Conservation (phyloP, 2,888 invertebrate genomes). For the Epirrita christyi region DNA sequence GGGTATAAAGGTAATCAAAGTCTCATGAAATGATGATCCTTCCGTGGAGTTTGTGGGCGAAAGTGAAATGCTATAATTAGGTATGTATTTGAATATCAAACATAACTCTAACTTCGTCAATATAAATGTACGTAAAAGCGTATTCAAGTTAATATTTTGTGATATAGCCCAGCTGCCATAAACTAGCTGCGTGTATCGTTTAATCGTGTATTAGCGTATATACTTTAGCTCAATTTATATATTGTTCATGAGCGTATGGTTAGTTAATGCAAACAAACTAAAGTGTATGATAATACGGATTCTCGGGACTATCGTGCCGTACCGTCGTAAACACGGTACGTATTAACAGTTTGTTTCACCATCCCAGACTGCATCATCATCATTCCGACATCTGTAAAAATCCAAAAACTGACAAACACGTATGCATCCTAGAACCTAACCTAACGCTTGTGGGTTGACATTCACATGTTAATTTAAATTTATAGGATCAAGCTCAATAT, state of each 20-base stretch:
- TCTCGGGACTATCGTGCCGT: constrained; percentile 84
- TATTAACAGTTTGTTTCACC: constrained; percentile 95
- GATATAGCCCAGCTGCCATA: constrained; percentile 76
- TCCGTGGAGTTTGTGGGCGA: constrained; percentile 40
- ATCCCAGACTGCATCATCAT: constrained; percentile 98
- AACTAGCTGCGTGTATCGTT: constrained; percentile 77
- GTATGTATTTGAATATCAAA: constrained; percentile 43
- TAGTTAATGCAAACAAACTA: constrained; percentile 82
- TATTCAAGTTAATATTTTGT: constrained; percentile 63
- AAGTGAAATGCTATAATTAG: constrained; percentile 48
- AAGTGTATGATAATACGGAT: constrained; percentile 76
- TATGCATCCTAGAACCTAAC: constrained; percentile 65
- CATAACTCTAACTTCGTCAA: constrained; percentile 45
- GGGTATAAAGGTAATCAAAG: constrained; percentile 31
- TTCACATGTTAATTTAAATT: constrained; percentile 51
- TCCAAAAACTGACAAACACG: constrained; percentile 84
- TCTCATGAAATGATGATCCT: constrained; percentile 31
- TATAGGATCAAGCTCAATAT: constrained; percentile 57
- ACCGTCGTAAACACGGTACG: constrained; percentile 92
- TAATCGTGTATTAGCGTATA: constrained; percentile 75
- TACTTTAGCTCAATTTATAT: constrained; percentile 72
- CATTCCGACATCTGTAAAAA: constrained; percentile 98
- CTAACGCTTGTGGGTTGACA: constrained; percentile 45
- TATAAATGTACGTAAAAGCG: constrained; percentile 49
- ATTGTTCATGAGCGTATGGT: constrained; percentile 70